Base-by-base conservation (phyloP, 2,888 invertebrate genomes). In the Campopleginae sp. region DNA sequence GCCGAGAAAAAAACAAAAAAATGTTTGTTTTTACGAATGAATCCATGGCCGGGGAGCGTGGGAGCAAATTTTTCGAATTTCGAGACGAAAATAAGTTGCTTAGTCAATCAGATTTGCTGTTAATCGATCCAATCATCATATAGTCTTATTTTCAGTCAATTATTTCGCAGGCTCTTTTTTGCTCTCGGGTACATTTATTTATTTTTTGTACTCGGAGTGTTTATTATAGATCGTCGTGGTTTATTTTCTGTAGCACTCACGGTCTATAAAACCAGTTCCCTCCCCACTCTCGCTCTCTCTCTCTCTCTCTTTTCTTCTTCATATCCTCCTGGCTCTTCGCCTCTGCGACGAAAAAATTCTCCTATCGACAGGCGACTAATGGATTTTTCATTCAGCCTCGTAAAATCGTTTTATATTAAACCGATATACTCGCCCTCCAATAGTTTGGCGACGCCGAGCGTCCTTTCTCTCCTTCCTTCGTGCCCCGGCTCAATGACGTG, bases 391-490 rank as follows among this genome's bases (percentile, higher is more conserved):
- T 90, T 90, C 88, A 84, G 82, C 74, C 88, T 89, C 88, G 89
- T 90, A 89, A 91, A 91, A 91, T 91, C 89, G 89, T 89, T 90
- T 90, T 89, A 90, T 90, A 91, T 90, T 88, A 90, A 90, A 90
- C 87, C 88, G 89, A 88, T 88, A 88, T 86, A 72, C 81, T 61
- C 74, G 65, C 58, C 54, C 74, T 44, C 70, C 82, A 76, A 63
- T 44, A 61, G 63, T 80, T 65, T 23, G 79, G 44, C 38, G 61
- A 61, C 38, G 38, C 63, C 48, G n/a, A 46, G 54, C 51, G 27
- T 42, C 23, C 27, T 58, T 48, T 44, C 42, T 58, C 31, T 66
- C 58, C 44, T 58, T 31, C 31, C 54, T 51, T 48, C 68, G 63
- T 61, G 54, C 71, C 75, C 61, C 51, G 33, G 23, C 23, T 5